Evolutionary conservation across 1,140 invertebrate species (phyloP).

Genomic region (Brachionus paranguensis): DNA sequence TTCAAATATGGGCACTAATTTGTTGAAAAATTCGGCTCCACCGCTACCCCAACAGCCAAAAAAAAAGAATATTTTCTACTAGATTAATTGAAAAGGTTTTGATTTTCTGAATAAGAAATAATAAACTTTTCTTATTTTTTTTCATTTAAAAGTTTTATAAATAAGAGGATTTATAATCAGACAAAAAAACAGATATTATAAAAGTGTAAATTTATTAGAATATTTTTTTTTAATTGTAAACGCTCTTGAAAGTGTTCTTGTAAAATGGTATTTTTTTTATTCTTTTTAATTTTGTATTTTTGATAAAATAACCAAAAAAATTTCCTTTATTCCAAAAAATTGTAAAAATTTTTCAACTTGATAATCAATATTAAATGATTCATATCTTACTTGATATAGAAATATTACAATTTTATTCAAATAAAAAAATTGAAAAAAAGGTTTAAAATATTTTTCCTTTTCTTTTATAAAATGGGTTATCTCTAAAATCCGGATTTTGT

Average conservation of each 20-base stretch:
- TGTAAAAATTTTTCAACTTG: neutral
- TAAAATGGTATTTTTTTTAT: neutral
- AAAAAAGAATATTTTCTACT: neutral
- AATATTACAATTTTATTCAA: neutral
- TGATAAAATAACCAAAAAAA: neutral
- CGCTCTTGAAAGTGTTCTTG: constrained; percentile 20
- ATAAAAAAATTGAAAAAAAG: neutral
- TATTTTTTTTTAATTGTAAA: neutral
- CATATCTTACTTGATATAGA: neutral
- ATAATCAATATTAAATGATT: neutral
- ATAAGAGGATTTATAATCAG: neutral
- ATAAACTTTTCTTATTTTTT: neutral
- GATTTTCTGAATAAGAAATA: neutral
- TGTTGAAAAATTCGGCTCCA: neutral
- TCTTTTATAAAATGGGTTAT: too few relatives aligned
- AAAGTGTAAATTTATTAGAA: neutral
- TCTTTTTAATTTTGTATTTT: neutral
- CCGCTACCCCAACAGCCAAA: neutral
- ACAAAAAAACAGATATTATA: neutral
- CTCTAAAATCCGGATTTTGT: too few relatives aligned
- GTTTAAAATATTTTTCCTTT: too few relatives aligned
- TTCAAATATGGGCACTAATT: neutral
- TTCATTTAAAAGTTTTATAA: neutral
- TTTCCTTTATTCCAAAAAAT: neutral
- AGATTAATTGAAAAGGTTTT: neutral